Percentiles rank a stretch among this genome's conserved stretches.
These are phyloP conservation scores for Temnothorax ravouxi DNA, from an alignment of 2,888 invertebrate genomes.

Conservation along the genomic window DNA sequence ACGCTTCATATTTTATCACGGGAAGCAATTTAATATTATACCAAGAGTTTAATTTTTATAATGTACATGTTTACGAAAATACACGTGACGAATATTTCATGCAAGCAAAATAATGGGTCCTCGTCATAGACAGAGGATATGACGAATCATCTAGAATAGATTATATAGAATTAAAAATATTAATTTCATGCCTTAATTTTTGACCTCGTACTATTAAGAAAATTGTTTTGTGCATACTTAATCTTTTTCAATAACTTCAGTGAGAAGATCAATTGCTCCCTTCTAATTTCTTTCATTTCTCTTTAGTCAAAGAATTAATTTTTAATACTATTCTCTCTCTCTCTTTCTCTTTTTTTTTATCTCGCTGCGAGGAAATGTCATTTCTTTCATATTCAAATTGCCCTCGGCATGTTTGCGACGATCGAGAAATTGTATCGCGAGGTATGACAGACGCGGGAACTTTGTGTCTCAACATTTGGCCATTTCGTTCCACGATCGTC, in stretches of 20 bases:
- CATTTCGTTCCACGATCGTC: conserved; percentile 30
- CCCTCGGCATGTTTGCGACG: no score
- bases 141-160: conserved; percentile 12
- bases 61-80: not conserved
- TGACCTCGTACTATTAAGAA: conserved; percentile 8
- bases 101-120: not conserved
- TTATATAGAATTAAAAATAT: not conserved
- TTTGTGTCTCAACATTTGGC: conserved; percentile 16
- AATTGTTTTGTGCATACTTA: not conserved
- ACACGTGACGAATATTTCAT: not conserved
- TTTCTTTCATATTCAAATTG: not conserved
- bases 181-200: conserved; percentile 1
- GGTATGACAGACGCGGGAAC: not conserved
- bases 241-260: not conserved
- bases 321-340: not conserved
- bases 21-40: not conserved
- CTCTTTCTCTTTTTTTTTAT: not conserved
- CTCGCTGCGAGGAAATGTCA: not conserved
- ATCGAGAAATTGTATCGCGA: not conserved
- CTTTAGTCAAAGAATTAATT: not conserved
- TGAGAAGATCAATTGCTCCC: not conserved
- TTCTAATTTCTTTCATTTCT: not conserved
- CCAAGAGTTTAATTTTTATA: not conserved
- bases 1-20: not conserved
- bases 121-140: not conserved